Evolutionary conservation across 2,797 vertebrate genomes (phyloP), one percentile per base, ranked within the genome.

Genomic region (Poeciliopsis gracilis): DNA sequence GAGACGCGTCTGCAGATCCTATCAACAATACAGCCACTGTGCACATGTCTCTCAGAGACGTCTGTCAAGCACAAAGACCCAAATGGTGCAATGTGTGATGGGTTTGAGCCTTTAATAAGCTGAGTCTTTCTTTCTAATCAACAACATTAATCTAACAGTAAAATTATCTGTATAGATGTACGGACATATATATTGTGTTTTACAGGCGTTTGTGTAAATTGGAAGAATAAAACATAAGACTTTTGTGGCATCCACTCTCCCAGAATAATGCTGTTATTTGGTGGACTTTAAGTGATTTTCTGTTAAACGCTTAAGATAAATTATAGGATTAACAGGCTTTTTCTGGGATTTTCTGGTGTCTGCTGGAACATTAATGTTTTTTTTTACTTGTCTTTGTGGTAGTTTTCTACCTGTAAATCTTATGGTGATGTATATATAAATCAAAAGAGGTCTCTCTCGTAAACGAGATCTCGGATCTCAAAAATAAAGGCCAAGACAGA

Each of bases 11-110:
- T 75, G 81, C 74, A 75, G 45, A 90, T 82, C 82, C 82, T 80
- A 72, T 79, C 82, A 86, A 94, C 92, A 93, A 93, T 90, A 75
- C 73, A 2, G 82, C 51, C 75, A 85, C 90, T 94, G 92, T 94
- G 71, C 76, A 86, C 84, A 2, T 46, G 36, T 78, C 76, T 78
- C 66, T 82, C 85, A 82, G 81, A 46, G 15, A 82, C 55, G 76
- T 57, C 67, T 78, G 84, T 84, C 79, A 51, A 25, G 73, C 20
- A 63, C 36, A 67, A 76, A 55, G 78, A 70, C 81, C 82, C 59
- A 73, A 72, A 70, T 18, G 2, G 23, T 16, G 16, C 53, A 75
- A 82, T 30, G 15, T 79, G 73, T 83, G 53, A 80, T 9, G 49
- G 20, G 7, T 53, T 53, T 23, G 20, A 53, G 49, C 20, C 49